phyloP scores from a whole-genome alignment of 2,888 invertebrate genomes.

The Mesochorus sp. region DNA sequence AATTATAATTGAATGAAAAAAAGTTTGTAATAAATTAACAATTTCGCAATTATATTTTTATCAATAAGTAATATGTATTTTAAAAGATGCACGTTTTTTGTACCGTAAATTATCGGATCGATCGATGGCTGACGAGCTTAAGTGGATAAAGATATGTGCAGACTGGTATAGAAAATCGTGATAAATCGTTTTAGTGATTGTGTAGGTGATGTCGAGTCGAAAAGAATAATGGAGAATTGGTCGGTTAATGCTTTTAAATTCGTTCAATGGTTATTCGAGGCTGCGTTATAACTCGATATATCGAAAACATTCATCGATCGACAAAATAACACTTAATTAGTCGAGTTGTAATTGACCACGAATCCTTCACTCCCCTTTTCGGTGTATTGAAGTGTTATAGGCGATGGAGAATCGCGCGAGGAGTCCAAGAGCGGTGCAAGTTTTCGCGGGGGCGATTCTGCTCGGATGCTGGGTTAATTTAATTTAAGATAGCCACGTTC shows the following conservation, averaged over 20 bases:
- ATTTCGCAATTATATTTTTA: no score
- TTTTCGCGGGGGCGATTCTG: conserved; percentile 25
- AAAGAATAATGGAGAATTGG: no score
- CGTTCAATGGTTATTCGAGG: neutral
- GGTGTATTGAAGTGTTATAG: conserved; percentile 24
- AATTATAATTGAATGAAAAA: no score
- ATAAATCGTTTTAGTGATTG: no score
- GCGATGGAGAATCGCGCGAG: conserved; percentile 30
- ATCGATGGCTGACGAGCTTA: no score
- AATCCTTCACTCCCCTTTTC: neutral
- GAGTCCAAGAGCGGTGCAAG: neutral
- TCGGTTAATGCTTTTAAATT: conserved; percentile 36
- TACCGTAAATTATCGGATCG: no score
- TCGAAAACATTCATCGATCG: conserved; percentile 27
- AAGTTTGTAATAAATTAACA: no score
- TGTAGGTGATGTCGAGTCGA: no score
- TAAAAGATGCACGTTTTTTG: no score
- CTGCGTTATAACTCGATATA: conserved; percentile 8
- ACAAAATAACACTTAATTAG: conserved; percentile 34
- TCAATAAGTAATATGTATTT: no score
- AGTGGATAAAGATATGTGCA: no score
- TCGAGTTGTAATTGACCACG: conserved; percentile 24
- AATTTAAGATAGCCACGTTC: conserved; percentile 46
- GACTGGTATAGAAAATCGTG: no score
- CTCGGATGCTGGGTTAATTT: conserved; percentile 44